Conservation (phyloP, 2,113 vertebrate genomes). For the Phaethornis superciliosus region DNA sequence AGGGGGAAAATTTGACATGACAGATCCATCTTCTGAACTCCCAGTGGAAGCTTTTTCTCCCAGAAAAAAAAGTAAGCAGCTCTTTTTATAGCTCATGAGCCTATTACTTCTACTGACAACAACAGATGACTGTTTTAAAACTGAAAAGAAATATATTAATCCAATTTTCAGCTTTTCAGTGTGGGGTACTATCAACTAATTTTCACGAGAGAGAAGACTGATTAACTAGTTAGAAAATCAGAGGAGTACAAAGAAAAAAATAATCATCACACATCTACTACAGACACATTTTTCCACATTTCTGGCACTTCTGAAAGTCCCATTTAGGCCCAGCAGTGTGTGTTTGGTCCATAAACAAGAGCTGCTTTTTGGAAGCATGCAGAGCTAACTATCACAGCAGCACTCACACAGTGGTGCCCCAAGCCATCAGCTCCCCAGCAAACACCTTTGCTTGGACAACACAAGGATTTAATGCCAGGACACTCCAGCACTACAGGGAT, state of each 20-base stretch:
- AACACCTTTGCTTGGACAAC: background rate
- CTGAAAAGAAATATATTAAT: constrained; percentile 14
- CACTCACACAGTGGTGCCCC: accelerated
- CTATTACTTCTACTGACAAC: constrained; percentile 13
- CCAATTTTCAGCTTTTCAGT: constrained; percentile 45
- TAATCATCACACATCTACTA: background rate
- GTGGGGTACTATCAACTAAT: background rate
- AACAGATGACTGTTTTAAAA: constrained; percentile 21
- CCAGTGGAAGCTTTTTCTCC: background rate
- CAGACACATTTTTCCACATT: background rate
- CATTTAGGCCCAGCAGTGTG: background rate
- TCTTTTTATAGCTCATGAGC: constrained; percentile 14
- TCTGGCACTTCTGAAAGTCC: background rate
- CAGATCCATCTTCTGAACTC: constrained; percentile 12
- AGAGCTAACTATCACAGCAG: background rate
- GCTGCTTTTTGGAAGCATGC: background rate
- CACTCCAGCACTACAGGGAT: accelerated
- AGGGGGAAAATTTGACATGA: background rate
- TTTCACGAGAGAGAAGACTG: background rate
- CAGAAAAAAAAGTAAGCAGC: background rate
- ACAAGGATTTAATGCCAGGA: background rate
- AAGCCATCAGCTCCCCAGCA: background rate
- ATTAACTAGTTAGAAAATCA: background rate
- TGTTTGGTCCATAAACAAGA: background rate
- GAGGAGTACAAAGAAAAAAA: background rate